Evolutionary conservation across 2,113 vertebrate genomes (phyloP).

Genomic region (Ophthalmolycus amberensis): DNA sequence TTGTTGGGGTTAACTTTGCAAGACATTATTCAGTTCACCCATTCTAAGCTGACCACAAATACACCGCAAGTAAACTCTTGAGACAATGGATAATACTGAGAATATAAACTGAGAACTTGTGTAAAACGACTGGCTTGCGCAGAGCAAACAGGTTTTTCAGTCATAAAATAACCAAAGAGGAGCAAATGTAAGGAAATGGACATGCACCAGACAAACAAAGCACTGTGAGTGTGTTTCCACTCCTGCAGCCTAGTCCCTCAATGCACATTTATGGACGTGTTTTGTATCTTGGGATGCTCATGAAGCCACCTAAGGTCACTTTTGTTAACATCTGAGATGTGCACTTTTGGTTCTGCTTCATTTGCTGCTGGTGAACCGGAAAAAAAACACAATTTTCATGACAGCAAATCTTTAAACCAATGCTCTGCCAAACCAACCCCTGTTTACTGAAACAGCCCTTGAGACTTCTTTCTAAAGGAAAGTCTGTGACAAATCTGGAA

Average conservation of each 20-base stretch:
- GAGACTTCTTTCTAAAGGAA: constrained; percentile 44
- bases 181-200: background rate
- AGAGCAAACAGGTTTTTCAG: background rate
- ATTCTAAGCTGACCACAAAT: constrained; percentile 17
- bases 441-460: constrained; percentile 72
- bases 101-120: background rate
- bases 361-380: constrained; percentile 49
- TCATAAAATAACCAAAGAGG: background rate
- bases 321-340: constrained; percentile 37
- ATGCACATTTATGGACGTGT: background rate
- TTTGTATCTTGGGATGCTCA: constrained; percentile 27
- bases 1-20: constrained; percentile 23
- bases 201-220: background rate
- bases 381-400: constrained; percentile 48
- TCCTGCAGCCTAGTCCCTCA: background rate
- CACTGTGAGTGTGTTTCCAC: background rate
- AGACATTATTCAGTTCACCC: constrained; percentile 6
- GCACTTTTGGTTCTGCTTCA: constrained; percentile 31
- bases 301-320: constrained; percentile 38
- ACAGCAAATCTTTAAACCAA: constrained; percentile 58
- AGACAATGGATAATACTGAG: background rate
- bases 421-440: constrained; percentile 60
- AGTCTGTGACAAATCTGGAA: constrained; percentile 41
- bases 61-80: background rate
- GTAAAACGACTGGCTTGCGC: background rate